Base-by-base conservation (phyloP, 37 sponge, comb jelly and placozoan genomes). In the Sycon ciliatum region DNA sequence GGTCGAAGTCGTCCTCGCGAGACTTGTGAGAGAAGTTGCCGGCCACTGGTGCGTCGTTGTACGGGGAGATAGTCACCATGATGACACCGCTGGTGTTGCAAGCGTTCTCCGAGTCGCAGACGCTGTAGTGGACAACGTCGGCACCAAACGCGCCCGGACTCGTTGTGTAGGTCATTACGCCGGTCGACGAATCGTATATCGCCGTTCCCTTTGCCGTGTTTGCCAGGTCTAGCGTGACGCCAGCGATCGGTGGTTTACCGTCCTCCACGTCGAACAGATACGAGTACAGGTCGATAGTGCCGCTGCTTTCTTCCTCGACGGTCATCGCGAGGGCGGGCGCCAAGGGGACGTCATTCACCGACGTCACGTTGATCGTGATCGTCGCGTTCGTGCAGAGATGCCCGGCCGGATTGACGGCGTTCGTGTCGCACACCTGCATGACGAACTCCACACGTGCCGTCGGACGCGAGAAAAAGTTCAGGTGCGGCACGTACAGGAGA, bases 211-310 rank as follows among this genome's bases (percentile, higher is more conserved):
- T 32, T 6, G 37, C 33, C 33, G 93, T 77, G 34, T 30, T n/a
- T 16, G 93, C 83, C 0, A 55, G 71, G 1, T 80, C 29, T 0
- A 84, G 36, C 0, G 32, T 39, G 27, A 87, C 60, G 32, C 69
- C 74, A 3, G 52, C 75, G 2, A 64, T 31, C 0, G 83, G 78
- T 26, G 84, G 76, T 20, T 28, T 62, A 11, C 71, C 77, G 18
- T 92, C 93, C 58, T 92, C 93, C 13, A 87, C 88, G 65, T 92
- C 93, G 32, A 65, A 76, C 33, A 81, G 76, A 11, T 64, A 26
- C 2, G 52, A 35, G 31, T 56, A 80, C 32, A 92, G 80, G 36
- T 80, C 74, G 57, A 72, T 42, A 23, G 73, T 37, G 22, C 42
- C 39, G n/a, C 36, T 3, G 11, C 61, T n/a, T n/a, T 86, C 87